Evolutionary conservation across 2,797 vertebrate species (phyloP), one percentile per base, ranked within the genome.

Genomic region (Neopelma chrysocephalum): DNA sequence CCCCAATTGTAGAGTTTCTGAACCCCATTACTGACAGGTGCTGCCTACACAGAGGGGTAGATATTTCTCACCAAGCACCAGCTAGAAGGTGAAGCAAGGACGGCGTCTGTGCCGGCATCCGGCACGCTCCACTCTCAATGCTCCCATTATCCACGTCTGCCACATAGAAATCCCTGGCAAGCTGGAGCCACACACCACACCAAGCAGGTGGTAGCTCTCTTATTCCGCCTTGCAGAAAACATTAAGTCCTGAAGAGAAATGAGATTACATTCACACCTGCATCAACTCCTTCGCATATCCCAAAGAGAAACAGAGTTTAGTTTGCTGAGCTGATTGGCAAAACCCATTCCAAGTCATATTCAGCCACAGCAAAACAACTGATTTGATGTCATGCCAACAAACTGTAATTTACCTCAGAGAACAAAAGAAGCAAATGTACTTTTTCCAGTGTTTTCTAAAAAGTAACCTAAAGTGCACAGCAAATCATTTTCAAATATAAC

Each of bases 141-240:
- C 86, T 72, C 78, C 80, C 92, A 32, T 89, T 89, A 45, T 43
- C 57, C 58, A 13, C 12, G 0, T 42, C 12, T 29, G n/a, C 89
- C 78, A 27, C 1, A 6, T 0, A 43, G 66, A 80, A 43, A 95
- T 5, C 78, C 83, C 81, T 36, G n/a, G 2, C 77, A 32, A 23
- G 56, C 80, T 87, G 77, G 18, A 95, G 38, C 56, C 86, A 66
- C 90, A 73, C 66, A 42, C 68, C 2, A 12, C 3, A 25, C 87
- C 85, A 69, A 88, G 92, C 95, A 96, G 95, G 95, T 94, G 96
- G 85, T 86, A 4, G 0, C 57, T 31, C 23, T 75, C 88, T 87
- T n/a, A 20, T 42, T 38, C 34, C 15, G 51, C 75, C 60, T 29
- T 5, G 38, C 56, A 47, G 56, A 89, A 80, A 26, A 19, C 27